Conservation (phyloP, 2,888 invertebrate genomes). For the Drosophila siamana region DNA sequence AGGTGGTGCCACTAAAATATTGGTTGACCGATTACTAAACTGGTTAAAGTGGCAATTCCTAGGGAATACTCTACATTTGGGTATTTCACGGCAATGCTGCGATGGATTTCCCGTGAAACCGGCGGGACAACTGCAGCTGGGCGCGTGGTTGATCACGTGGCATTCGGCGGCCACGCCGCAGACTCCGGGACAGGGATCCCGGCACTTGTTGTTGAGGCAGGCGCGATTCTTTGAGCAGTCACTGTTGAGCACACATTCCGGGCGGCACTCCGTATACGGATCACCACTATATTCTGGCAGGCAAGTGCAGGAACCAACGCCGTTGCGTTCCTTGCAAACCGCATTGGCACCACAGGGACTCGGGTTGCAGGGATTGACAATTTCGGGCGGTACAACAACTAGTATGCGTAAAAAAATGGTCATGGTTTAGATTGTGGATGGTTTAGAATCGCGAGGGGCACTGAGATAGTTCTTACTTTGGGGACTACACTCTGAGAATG, state of each 20-base stretch:
- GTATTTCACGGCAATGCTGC: conserved; percentile 86
- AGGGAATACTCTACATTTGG: conserved; percentile 86
- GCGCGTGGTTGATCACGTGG: conserved; percentile 92
- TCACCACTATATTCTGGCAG: conserved; percentile 93
- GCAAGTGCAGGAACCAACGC: conserved; percentile 93
- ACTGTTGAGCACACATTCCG: conserved; percentile 93
- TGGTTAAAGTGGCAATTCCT: background rate
- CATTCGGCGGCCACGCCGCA: conserved; percentile 94
- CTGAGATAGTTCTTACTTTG: conserved; percentile 85
- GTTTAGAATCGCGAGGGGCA: background rate
- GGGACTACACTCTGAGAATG: conserved; percentile 91
- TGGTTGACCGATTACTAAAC: conserved; percentile 22
- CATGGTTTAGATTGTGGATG: conserved; percentile 19
- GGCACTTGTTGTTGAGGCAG: conserved; percentile 94
- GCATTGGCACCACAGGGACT: conserved; percentile 95
- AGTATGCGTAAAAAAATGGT: conserved; percentile 7
- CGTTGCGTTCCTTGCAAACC: conserved; percentile 92
- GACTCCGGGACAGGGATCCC: conserved; percentile 92
- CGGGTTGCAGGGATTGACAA: conserved; percentile 91
- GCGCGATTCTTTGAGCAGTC: conserved; percentile 92
- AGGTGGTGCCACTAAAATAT: conserved; percentile 70
- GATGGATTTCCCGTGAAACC: conserved; percentile 93
- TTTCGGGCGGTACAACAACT: conserved; percentile 86
- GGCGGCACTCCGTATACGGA: conserved; percentile 93
- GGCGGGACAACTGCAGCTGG: conserved; percentile 91